phyloP scores from a whole-genome alignment of 2,888 invertebrate species.

The Drosophila phalerata region DNA sequence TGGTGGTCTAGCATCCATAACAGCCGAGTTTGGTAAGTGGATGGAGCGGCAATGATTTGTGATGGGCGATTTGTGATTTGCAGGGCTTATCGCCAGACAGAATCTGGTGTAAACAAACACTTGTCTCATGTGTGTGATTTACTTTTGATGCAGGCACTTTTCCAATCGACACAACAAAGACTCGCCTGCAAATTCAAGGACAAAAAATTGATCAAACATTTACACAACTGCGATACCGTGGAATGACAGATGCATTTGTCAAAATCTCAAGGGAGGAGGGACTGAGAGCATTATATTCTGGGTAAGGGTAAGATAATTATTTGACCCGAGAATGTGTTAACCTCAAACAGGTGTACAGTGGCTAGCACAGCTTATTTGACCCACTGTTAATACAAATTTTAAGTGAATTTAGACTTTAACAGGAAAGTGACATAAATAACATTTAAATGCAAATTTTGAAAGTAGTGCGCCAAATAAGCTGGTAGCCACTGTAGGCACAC shows the following conservation, averaged over 20 bases:
- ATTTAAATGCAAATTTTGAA: too few relatives aligned
- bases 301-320: constrained; percentile 87
- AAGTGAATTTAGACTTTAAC: too few relatives aligned
- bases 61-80: background rate
- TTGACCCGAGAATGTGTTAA: constrained; percentile 47
- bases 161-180: constrained; percentile 98
- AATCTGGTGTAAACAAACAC: constrained; percentile 67
- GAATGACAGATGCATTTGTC: constrained; percentile 96
- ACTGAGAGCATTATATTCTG: constrained; percentile 93
- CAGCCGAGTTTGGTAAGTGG: constrained; percentile 94
- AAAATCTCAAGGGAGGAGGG: constrained; percentile 96
- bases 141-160: constrained; percentile 90
- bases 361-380: too few relatives aligned
- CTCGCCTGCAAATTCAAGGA: constrained; percentile 96
- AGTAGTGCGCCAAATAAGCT: too few relatives aligned
- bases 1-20: constrained; percentile 96
- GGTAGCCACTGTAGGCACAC: background rate
- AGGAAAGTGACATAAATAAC: too few relatives aligned
- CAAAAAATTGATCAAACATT: constrained; percentile 92
- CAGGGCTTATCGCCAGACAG: constrained; percentile 30
- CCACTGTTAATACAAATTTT: too few relatives aligned
- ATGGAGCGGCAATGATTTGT: constrained; percentile 24
- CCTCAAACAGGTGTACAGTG: background rate
- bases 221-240: constrained; percentile 92
- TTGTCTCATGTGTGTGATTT: constrained; percentile 26